These are phyloP conservation scores for Poecilus cupreus DNA, from an alignment of 2,888 invertebrate species.

Conservation along the genomic window DNA sequence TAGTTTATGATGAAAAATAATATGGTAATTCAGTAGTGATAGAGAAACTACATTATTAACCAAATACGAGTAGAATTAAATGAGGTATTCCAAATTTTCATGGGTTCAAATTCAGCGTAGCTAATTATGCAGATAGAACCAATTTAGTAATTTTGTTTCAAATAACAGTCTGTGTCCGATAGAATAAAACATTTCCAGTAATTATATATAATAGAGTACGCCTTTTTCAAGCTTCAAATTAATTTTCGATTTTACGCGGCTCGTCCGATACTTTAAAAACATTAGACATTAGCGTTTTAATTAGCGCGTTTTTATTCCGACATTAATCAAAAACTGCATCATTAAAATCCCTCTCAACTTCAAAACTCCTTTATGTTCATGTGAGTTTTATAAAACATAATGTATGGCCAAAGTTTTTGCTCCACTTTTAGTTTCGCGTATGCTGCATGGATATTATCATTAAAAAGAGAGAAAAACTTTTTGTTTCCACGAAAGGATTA, in stretches of 20 bases:
- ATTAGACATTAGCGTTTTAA: conserved; percentile 48
- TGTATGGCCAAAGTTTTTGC: conserved; percentile 55
- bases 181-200: conserved; percentile 24
- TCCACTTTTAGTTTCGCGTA: conserved; percentile 50
- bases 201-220: conserved; percentile 28
- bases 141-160: not conserved
- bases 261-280: conserved; percentile 29
- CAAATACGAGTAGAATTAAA: not conserved
- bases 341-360: conserved; percentile 46
- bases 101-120: not conserved
- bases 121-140: conserved; percentile 16
- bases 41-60: conserved; percentile 18
- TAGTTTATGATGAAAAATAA: not conserved
- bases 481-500: conserved; percentile 47
- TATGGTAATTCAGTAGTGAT: not conserved
- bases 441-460: conserved; percentile 47
- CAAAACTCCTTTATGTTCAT: conserved; percentile 41
- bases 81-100: conserved; percentile 2
- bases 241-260: conserved; percentile 27
- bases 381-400: conserved; percentile 45
- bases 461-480: conserved; percentile 38
- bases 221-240: conserved; percentile 11
- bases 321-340: conserved; percentile 53
- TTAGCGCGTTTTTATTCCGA: conserved; percentile 52
- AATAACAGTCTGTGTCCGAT: not conserved